These are phyloP conservation scores for Rhyacophila evoluta DNA, from an alignment of 2,888 invertebrate genomes.

Conservation along the genomic window DNA sequence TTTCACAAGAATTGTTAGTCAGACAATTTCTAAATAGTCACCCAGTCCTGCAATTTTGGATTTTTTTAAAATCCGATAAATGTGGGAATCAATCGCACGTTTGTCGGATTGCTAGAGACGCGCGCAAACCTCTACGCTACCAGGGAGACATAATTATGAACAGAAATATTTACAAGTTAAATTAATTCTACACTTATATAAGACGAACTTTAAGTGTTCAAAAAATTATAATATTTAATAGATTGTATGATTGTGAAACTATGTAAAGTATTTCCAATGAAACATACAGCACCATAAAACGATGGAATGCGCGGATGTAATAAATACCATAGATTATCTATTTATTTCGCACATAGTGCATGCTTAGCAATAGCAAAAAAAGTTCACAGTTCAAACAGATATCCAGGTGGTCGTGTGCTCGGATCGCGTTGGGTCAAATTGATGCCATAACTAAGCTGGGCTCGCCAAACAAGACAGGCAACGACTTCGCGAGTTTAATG, in stretches of 20 bases:
- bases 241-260: not conserved
- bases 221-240: too few relatives aligned
- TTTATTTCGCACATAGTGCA: not conserved
- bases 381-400: conserved; percentile 20
- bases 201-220: too few relatives aligned
- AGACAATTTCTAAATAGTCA: too few relatives aligned
- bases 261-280: not conserved
- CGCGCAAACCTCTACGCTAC: too few relatives aligned
- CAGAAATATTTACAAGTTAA: too few relatives aligned
- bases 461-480: not conserved
- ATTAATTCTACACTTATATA: too few relatives aligned
- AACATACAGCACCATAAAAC: not conserved
- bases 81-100: too few relatives aligned
- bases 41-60: too few relatives aligned
- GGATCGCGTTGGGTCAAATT: conserved; percentile 7
- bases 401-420: conserved; percentile 2
- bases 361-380: not conserved
- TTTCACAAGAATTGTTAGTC: too few relatives aligned
- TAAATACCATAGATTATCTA: conserved; percentile 1
- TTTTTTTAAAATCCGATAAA: too few relatives aligned
- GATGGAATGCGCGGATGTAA: not conserved
- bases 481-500: not conserved
- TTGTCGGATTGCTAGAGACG: too few relatives aligned
- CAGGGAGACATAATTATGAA: too few relatives aligned
- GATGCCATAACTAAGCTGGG: not conserved